Evolutionary conservation across 2,113 vertebrate species (phyloP).

Genomic region (Benthochromis sp.): DNA sequence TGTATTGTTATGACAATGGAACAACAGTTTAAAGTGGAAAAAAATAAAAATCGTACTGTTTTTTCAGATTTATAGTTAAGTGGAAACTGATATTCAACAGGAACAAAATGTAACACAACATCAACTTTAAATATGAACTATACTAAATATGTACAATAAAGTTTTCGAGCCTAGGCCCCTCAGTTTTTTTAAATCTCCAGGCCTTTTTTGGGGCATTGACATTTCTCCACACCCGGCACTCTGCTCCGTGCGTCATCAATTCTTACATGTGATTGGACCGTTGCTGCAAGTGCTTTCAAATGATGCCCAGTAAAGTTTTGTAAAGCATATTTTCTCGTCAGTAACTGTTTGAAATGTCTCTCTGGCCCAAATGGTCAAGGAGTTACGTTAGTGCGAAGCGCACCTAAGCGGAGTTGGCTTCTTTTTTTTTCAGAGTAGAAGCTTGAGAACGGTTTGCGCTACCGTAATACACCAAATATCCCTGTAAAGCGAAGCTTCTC

Average conservation of each 20-base stretch:
- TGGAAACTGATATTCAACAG: not conserved
- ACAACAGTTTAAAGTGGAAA: not conserved
- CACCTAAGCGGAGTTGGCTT: not conserved
- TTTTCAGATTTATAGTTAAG: not conserved
- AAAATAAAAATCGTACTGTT: not conserved
- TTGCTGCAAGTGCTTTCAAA: not conserved
- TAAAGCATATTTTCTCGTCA: not conserved
- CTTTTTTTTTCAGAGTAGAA: not conserved
- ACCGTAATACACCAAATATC: not conserved
- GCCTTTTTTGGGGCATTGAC: not conserved
- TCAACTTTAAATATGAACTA: not conserved
- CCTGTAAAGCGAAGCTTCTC: not conserved
- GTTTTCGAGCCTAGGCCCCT: not conserved
- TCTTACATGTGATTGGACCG: not conserved
- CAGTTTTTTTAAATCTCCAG: not conserved
- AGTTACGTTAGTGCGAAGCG: fast-evolving
- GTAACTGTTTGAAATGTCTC: not conserved
- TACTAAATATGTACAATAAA: not conserved
- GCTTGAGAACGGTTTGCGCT: not conserved
- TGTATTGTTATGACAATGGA: not conserved
- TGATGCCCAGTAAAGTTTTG: not conserved
- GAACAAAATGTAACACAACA: not conserved
- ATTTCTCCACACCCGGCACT: fast-evolving
- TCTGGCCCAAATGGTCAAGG: not conserved
- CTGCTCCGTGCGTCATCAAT: not conserved